phyloP scores from a whole-genome alignment of 2,797 vertebrate species.

The Pseudochaenichthys georgianus region DNA sequence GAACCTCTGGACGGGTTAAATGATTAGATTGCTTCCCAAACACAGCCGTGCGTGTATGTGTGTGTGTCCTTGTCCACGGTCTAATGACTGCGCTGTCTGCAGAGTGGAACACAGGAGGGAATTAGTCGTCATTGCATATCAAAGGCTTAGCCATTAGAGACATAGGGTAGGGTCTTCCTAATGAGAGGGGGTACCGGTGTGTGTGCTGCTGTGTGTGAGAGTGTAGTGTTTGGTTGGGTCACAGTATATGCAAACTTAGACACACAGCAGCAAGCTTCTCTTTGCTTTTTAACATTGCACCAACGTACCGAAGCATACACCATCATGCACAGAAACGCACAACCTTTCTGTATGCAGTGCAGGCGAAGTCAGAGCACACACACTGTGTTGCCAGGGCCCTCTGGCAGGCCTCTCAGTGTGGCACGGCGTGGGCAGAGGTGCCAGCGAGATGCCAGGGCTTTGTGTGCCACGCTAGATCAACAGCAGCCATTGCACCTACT shows the following conservation, averaged over 20 bases:
- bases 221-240: constrained; percentile 55
- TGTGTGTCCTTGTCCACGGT: constrained; percentile 55
- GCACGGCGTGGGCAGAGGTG: constrained; percentile 78
- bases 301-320: neutral
- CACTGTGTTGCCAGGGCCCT: constrained; percentile 68
- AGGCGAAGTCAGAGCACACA: constrained; percentile 57
- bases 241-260: constrained; percentile 38
- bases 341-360: constrained; percentile 13
- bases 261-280: constrained; percentile 47
- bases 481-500: constrained; percentile 55
- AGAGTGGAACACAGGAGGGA: constrained; percentile 81
- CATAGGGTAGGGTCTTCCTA: constrained; percentile 75
- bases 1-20: constrained; percentile 82
- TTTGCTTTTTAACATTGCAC: neutral
- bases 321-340: constrained; percentile 6
- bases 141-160: constrained; percentile 82
- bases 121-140: constrained; percentile 87
- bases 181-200: constrained; percentile 77
- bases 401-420: constrained; percentile 80
- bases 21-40: constrained; percentile 70
- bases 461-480: constrained; percentile 71
- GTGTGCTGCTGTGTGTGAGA: constrained; percentile 29
- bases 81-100: constrained; percentile 79
- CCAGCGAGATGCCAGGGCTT: constrained; percentile 76
- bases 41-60: constrained; percentile 43